Base-by-base conservation (phyloP, 2,797 vertebrate species). In the Bufotes viridis region DNA sequence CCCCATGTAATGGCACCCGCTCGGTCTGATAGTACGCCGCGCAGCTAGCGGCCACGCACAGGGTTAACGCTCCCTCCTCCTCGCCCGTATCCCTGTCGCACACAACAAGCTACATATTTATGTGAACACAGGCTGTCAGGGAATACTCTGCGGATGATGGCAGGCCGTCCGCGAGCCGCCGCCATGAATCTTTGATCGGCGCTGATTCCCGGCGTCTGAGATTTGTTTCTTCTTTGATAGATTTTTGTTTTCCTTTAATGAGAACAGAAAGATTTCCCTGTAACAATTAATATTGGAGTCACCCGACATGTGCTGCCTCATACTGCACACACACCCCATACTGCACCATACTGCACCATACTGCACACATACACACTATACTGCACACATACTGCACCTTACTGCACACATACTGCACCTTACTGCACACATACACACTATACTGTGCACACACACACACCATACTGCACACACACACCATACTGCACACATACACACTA, bases 141-240 rank as follows among this genome's bases (percentile, higher is more conserved):
- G 72, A 78, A 49, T 8, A 55, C 60, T 83, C 22, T 57, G 81
- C 17, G 49, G 87, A 72, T 81, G 87, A 80, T 80, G 34, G 75
- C 82, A 2, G 81, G 49, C 18, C 78, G 67, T 81, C 13, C 60
- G 70, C 26, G 53, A 72, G 75, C 29, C 49, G 78, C 87, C 22
- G 72, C 42, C 18, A 88, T 72, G 53, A 84, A 80, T 79, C 51
- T 88, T 84, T 84, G 81, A 88, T 84, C 42, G 17, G 75, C 60
- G 14, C 69, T 84, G 14, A 51, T 69, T 65, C 60, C 26, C 22
- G 81, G 74, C 55, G 53, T 84, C 65, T 67, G 61, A 9, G 4
- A 51, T 70, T 88, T 75, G 74, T 76, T 88, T 84, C 26, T 88
- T 79, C 58, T 82, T 79, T 88, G 74, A 76, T 51, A 18, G 75